Evolutionary conservation across 2,797 vertebrate genomes (phyloP).

Genomic region (Myotis pilosus): DNA sequence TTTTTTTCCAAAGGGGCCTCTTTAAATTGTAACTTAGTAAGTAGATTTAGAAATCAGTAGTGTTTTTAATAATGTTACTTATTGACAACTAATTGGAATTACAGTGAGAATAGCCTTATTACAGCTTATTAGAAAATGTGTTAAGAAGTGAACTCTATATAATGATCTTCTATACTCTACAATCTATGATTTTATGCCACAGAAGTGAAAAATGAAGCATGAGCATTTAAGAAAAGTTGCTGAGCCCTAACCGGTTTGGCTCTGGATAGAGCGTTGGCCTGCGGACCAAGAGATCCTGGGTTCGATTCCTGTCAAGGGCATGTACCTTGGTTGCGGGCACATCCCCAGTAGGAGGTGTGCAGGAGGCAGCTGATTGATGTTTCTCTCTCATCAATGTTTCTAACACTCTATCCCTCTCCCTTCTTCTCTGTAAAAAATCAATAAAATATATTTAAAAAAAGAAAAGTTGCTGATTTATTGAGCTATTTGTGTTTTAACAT

Average conservation of each 20-base stretch:
- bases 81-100: neutral
- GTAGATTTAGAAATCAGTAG: neutral
- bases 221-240: neutral
- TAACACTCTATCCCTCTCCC: too few species aligned
- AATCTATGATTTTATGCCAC: neutral
- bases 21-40: neutral
- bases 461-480: neutral
- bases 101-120: neutral
- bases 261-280: too few species aligned
- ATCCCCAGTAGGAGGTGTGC: too few species aligned
- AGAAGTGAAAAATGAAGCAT: neutral
- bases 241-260: neutral
- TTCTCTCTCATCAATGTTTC: too few species aligned
- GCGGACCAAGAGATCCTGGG: too few species aligned
- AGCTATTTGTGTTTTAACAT: neutral
- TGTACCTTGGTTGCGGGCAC: too few species aligned
- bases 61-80: neutral
- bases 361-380: too few species aligned
- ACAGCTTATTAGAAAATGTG: neutral
- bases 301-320: too few species aligned
- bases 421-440: too few species aligned
- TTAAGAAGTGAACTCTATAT: neutral
- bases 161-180: neutral
- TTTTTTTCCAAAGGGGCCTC: neutral
- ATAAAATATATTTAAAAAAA: neutral